Evolutionary conservation across 2,888 invertebrate genomes (phyloP).

Genomic region (Aelia acuminata): DNA sequence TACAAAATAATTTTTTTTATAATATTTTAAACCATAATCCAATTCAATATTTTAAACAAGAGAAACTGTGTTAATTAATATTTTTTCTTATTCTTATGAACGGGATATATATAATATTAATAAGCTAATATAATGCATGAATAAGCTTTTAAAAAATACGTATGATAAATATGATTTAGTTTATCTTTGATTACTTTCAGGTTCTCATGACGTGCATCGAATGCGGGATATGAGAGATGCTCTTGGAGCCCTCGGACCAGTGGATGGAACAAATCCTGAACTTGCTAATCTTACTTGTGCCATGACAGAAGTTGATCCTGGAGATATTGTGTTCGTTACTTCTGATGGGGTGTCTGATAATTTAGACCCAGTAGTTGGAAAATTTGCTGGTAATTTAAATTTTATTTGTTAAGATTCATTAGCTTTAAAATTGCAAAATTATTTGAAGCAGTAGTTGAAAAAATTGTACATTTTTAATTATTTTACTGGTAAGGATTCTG

Average conservation of each 20-base stretch:
- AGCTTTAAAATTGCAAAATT: neutral
- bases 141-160: too few relatives aligned
- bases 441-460: too few relatives aligned
- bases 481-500: too few relatives aligned
- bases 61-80: too few relatives aligned
- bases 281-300: conserved; percentile 88
- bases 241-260: conserved; percentile 88
- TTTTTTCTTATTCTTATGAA: too few relatives aligned
- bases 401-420: neutral
- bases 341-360: conserved; percentile 94
- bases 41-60: too few relatives aligned
- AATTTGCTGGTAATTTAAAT: conserved; percentile 78
- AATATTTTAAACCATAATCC: too few relatives aligned
- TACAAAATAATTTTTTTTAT: too few relatives aligned
- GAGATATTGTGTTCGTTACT: conserved; percentile 88
- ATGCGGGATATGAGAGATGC: conserved; percentile 92
- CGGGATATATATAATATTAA: too few relatives aligned
- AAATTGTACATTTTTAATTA: too few relatives aligned
- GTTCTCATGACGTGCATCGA: conserved; percentile 85
- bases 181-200: conserved; percentile 68
- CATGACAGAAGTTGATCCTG: conserved; percentile 83
- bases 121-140: too few relatives aligned
- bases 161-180: too few relatives aligned
- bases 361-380: conserved; percentile 92
- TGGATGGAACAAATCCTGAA: conserved; percentile 87